Evolutionary conservation across 2,113 vertebrate species (phyloP).

Genomic region (Scartelaos histophorus): DNA sequence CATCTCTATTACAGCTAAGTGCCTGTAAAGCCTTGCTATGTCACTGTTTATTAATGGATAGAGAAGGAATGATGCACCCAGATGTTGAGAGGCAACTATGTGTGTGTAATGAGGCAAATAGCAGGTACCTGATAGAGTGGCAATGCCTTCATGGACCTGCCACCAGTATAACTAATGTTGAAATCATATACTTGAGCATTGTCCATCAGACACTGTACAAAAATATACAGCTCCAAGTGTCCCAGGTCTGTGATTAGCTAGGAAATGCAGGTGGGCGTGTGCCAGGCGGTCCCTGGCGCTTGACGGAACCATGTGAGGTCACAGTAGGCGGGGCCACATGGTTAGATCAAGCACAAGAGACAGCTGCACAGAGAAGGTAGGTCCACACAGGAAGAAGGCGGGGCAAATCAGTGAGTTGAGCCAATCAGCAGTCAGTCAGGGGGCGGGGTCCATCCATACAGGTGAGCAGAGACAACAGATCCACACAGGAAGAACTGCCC

Average conservation of each 20-base stretch:
- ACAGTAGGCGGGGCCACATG: slow-evolving; percentile 99
- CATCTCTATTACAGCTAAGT: slow-evolving; percentile 20
- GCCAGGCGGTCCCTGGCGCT: slow-evolving; percentile 99
- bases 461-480: slow-evolving; percentile 63
- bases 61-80: slow-evolving; percentile 5
- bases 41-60: slow-evolving; percentile 6
- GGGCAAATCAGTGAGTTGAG: slow-evolving; percentile 61
- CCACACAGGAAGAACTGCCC: slow-evolving; percentile 54
- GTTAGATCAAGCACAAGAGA: slow-evolving; percentile 99
- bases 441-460: slow-evolving; percentile 59
- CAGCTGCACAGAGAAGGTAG: slow-evolving; percentile 90
- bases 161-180: neutral
- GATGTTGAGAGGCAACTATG: neutral
- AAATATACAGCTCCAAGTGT: slow-evolving; percentile 6
- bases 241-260: slow-evolving; percentile 59
- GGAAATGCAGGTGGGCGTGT: slow-evolving; percentile 80
- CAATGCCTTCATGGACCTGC: neutral
- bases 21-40: slow-evolving; percentile 32
- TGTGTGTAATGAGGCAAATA: neutral
- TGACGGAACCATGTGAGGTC: slow-evolving; percentile 99
- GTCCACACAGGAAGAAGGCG: slow-evolving; percentile 86
- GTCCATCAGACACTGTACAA: neutral
- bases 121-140: neutral
- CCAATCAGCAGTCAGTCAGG: slow-evolving; percentile 53
- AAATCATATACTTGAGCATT: neutral